Base-by-base conservation (phyloP, 2,888 invertebrate species). In the Prosapia bicincta region DNA sequence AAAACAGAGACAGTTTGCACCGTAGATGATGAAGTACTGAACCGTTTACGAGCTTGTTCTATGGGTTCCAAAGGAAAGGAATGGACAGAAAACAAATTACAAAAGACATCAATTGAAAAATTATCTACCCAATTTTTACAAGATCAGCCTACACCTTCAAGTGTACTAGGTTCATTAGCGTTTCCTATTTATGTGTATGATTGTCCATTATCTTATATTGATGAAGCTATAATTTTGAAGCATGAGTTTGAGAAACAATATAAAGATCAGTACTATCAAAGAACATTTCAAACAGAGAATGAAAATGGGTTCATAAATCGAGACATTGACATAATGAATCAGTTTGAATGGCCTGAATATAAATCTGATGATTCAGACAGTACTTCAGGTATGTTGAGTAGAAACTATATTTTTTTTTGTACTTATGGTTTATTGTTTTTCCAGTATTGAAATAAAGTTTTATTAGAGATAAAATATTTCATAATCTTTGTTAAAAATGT, bases 171-270 rank as follows among this genome's bases (percentile, higher is more conserved):
- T 7, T 82, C 84, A 5, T 79, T 87, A 28, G 83, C 86, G 24
- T 82, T 89, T 65, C 92, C 92, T 0, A 84, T 92, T 74, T 92
- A 90, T 81, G 87, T 91, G n/a, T 92, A 91, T 81, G 90, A 91
- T 82, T 91, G 91, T 82, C 88, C 90, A 1, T 83, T 90, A 68
- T 86, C 87, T 26, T 84, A 87, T 76, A 83, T 92, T 38, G 89
- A 89, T n/a, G 87, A 89, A 78, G 86, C 87, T 0, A 85, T 89
- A 54, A 83, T 87, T 5, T 85, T 84, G 72, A 85, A 86, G 79
- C 83, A 83, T 15, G 82, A 83, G 6, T 82, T 82, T 73, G 82
- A 81, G 10, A 82, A 84, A 1, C 81, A 83, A 10, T 82, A 82
- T 32, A 85, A 85, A 74, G 89, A 89, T 81, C 83, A 88, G 69